Evolutionary conservation across 2,888 invertebrate species (phyloP), one percentile per base, ranked within the genome.

Genomic region (Buathra laborator): DNA sequence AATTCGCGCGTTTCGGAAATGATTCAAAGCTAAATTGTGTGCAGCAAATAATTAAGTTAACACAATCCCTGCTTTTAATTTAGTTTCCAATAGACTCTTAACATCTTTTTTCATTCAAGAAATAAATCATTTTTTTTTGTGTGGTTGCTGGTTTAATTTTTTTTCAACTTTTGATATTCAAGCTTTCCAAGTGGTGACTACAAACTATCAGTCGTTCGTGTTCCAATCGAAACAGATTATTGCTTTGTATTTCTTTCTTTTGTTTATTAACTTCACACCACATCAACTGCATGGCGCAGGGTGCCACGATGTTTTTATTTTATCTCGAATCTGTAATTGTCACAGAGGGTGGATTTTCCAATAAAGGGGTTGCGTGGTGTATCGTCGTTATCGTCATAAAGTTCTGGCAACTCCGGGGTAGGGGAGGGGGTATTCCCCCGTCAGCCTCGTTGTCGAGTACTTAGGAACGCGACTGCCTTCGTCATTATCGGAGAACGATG

Each of bases 121-220:
- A 53, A 29, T 19, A 46, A 74, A 74, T 32, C 62, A 0, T 64
- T 24, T 68, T n/a, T 46, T 48, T 46, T 62, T 51, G 16, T 56
- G 64, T 43, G 12, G 19, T n/a, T 14, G 48, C 71, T 48, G 72
- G 14, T 75, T 67, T 16, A 37, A 37, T n/a, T 56, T 53, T 46
- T 59, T 77, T 59, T 56, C 56, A 24, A n/a, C 56, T 56, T 82
- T 70, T 87, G 78, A 78, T 85, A 87, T 81, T 76, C 64, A 74
- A 76, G 86, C 68, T 75, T 37, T 86, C 77, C 74, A 70, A 75
- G 70, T 86, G 74, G 75, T 81, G 71, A 56, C 84, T 89, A 90
- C 70, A 77, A 86, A 88, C 88, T 88, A 88, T 89, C 89, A 90
- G 90, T 89, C 89, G 86, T 85, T 70, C 81, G 77, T 79, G 86